Base-by-base conservation (phyloP, 1,140 invertebrate species). In the Portunus trituberculatus region DNA sequence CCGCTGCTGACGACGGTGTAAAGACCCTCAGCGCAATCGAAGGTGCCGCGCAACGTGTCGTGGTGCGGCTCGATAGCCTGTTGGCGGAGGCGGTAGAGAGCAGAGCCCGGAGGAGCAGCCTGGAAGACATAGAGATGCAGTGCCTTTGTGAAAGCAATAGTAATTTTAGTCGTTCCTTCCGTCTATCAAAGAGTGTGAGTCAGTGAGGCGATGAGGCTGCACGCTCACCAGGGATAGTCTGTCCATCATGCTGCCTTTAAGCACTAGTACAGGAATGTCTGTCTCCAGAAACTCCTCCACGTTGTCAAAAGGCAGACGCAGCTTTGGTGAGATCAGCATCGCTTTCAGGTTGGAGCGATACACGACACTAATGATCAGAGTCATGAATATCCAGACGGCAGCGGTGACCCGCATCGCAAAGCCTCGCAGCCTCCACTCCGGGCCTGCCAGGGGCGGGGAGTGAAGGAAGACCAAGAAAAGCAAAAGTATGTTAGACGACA, bases 341-440 rank as follows among this genome's bases (percentile, higher is more conserved):
- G 91, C 91, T 29, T 92, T 92, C 91, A 92, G 91, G 31, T 92
- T 92, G 59, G 59, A 76, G 0, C 91, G 59, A 16, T 92, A 92
- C 14, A 92, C 91, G 4, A 46, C 16, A 16, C 59, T 82, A 4
- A 92, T 14, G 31, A 92, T 82, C 4, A 92, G 16, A 20, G 67
- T 82, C 10, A 29, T 39, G 8, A 92, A 28, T 4, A 92, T 67
- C 91, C 91, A 92, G n/a, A 92, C 4, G 29, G 59, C 91, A 28
- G 91, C n/a, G 0, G 48, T 39, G n/a, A 89, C 0, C 6, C 88
- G 88, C 67, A 25, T 20, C 20, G 67, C 4, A 25, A 76, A 76
- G 20, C 20, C 67, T 25, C 20, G 20, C 16, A n/a, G 67, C 67
- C 20, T 25, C 67, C 67, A n/a, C 67, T 76, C 20, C n/a, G 25